A percentile compares a stretch with the other conserved stretches of the same genome.
These are phyloP conservation scores for Zaprionus obscuricornis DNA, from an alignment of 2,888 invertebrate species.

Conservation along the genomic window DNA sequence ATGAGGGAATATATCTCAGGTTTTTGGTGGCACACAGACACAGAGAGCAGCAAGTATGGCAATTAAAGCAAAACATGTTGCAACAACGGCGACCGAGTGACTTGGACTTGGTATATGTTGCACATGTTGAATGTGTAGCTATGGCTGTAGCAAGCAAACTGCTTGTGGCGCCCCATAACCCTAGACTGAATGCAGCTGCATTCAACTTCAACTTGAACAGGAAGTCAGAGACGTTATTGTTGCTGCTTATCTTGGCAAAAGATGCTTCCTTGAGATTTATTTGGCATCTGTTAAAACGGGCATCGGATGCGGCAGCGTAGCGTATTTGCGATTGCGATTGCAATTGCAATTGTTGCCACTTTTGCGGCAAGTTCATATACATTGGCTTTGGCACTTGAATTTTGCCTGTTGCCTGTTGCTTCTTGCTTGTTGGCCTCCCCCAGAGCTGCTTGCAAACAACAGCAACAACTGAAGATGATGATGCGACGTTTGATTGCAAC, in stretches of 20 bases:
- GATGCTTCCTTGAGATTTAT: slow-evolving; percentile 82
- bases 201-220: slow-evolving; percentile 71
- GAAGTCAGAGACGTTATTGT: slow-evolving; percentile 70
- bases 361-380: slow-evolving; percentile 53
- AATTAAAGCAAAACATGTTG: slow-evolving; percentile 73
- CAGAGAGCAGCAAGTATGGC: slow-evolving; percentile 52
- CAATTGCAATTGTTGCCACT: slow-evolving; percentile 8
- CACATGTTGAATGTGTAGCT: slow-evolving; percentile 25
- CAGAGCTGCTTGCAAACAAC: too few species aligned
- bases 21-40: slow-evolving; percentile 70
- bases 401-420: neutral
- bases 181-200: slow-evolving; percentile 41
- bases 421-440: slow-evolving; percentile 35
- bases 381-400: slow-evolving; percentile 63
- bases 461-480: slow-evolving; percentile 18
- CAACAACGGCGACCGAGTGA: slow-evolving; percentile 74
- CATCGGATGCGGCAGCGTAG: slow-evolving; percentile 51
- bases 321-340: slow-evolving; percentile 18
- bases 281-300: slow-evolving; percentile 55
- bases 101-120: slow-evolving; percentile 67
- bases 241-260: slow-evolving; percentile 67
- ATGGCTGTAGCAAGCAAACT: slow-evolving; percentile 4
- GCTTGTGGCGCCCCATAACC: slow-evolving; percentile 15
- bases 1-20: too few species aligned
- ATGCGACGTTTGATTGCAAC: slow-evolving; percentile 28